Evolutionary conservation across 2,797 vertebrate species (phyloP).

Genomic region (Gobionotothen gibberifrons): DNA sequence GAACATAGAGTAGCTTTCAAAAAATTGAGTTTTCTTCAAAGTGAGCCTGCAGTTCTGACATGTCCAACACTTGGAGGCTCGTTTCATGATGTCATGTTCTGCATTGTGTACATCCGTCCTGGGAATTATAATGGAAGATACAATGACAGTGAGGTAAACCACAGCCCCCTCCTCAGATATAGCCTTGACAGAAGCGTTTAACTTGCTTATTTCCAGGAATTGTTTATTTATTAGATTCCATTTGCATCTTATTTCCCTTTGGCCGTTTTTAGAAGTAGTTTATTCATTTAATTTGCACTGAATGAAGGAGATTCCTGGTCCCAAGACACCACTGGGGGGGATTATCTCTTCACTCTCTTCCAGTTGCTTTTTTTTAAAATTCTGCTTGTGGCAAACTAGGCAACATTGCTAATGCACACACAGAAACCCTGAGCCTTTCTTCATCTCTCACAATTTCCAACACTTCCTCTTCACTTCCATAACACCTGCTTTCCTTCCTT

Average conservation of each 20-base stretch:
- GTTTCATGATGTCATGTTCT: slow-evolving; percentile 51
- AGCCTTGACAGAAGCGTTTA: slow-evolving; percentile 28
- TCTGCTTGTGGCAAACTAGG: slow-evolving; percentile 40
- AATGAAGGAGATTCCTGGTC: slow-evolving; percentile 56
- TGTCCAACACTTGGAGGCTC: background rate
- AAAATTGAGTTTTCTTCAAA: slow-evolving; percentile 29
- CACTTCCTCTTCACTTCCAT: slow-evolving; percentile 57
- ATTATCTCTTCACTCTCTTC: slow-evolving; percentile 48
- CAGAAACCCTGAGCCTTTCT: slow-evolving; percentile 39
- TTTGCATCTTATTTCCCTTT: slow-evolving; percentile 35
- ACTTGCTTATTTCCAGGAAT: slow-evolving; percentile 34
- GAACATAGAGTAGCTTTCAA: slow-evolving; percentile 41
- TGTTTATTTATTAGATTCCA: slow-evolving; percentile 42
- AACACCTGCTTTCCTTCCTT: slow-evolving; percentile 32
- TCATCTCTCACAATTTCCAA: slow-evolving; percentile 47
- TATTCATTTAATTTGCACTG: slow-evolving; percentile 39
- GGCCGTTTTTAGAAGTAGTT: slow-evolving; percentile 47
- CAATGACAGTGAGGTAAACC: slow-evolving; percentile 26
- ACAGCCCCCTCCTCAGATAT: slow-evolving; percentile 1
- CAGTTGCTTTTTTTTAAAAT: slow-evolving; percentile 64
- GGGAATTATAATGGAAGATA: slow-evolving; percentile 33
- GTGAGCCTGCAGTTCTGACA: slow-evolving; percentile 6
- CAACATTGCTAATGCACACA: slow-evolving; percentile 34
- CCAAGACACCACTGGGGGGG: slow-evolving; percentile 42
- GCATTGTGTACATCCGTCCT: slow-evolving; percentile 27